Conservation (phyloP, 2,797 vertebrate genomes). For the Cyclopterus lumpus region DNA sequence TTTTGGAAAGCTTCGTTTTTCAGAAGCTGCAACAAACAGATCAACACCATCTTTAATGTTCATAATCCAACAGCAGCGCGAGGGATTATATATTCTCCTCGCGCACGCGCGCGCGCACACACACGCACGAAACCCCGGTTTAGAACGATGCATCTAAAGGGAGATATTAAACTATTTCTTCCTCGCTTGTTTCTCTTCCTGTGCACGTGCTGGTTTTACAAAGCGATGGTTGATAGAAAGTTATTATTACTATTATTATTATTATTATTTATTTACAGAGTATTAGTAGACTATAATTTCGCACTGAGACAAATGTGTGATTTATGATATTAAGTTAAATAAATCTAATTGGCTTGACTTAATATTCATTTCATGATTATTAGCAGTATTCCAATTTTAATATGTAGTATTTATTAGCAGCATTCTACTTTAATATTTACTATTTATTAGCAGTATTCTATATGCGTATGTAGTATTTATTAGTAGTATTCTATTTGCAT, state of each 20-base stretch:
- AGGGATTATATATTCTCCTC: not conserved
- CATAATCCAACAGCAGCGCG: not conserved
- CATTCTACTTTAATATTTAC: too few relatives aligned
- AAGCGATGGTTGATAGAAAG: not conserved
- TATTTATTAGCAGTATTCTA: too few relatives aligned
- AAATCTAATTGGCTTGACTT: not conserved
- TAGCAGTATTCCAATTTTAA: too few relatives aligned
- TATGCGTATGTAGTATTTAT: too few relatives aligned
- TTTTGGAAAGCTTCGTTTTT: not conserved
- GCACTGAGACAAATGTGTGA: not conserved
- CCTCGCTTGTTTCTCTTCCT: not conserved
- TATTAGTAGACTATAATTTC: too few relatives aligned
- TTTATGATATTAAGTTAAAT: not conserved
- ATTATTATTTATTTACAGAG: not conserved
- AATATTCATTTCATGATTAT: not conserved
- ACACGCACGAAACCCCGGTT: not conserved
- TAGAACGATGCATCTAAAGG: too few relatives aligned
- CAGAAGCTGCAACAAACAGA: not conserved
- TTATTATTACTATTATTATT: not conserved
- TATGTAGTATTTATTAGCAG: too few relatives aligned
- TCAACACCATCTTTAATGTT: not conserved
- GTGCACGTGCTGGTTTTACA: not conserved
- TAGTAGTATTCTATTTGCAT: too few relatives aligned
- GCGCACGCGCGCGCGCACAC: too few relatives aligned
- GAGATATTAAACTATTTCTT: not conserved